Evolutionary conservation across 2,797 vertebrate genomes (phyloP).

Genomic region (Hirundo rustica): DNA sequence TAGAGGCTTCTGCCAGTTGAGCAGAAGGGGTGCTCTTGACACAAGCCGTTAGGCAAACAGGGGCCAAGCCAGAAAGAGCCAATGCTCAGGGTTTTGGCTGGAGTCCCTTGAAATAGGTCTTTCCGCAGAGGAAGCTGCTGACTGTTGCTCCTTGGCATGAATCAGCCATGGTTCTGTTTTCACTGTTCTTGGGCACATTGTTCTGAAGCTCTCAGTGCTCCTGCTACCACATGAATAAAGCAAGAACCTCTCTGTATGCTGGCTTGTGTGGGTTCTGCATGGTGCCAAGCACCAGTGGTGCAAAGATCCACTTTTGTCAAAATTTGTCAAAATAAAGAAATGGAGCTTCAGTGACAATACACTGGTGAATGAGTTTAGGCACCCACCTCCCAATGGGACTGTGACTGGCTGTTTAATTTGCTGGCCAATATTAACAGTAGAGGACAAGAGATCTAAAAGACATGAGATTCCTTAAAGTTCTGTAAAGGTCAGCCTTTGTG

Average conservation of each 20-base stretch:
- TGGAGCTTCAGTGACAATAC: background rate
- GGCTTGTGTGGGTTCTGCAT: background rate
- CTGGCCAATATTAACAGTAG: background rate
- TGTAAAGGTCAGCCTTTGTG: background rate
- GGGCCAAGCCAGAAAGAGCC: background rate
- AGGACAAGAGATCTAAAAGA: background rate
- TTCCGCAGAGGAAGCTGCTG: background rate
- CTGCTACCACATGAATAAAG: background rate
- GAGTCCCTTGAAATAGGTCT: background rate
- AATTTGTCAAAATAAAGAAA: no score
- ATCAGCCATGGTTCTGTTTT: background rate
- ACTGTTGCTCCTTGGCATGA: background rate
- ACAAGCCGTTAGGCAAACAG: accelerated
- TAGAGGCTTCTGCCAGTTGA: background rate
- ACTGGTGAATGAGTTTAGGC: background rate
- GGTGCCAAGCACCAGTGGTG: background rate
- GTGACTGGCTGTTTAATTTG: background rate
- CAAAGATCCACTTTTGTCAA: background rate
- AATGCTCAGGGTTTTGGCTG: background rate
- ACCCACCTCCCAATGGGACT: background rate
- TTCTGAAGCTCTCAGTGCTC: background rate
- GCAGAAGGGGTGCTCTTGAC: background rate
- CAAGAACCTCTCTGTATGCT: accelerated
- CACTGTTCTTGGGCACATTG: background rate
- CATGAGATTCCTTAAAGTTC: background rate